Evolutionary conservation across 2,797 vertebrate species (phyloP).

Genomic region (Pipistrellus nathusii): DNA sequence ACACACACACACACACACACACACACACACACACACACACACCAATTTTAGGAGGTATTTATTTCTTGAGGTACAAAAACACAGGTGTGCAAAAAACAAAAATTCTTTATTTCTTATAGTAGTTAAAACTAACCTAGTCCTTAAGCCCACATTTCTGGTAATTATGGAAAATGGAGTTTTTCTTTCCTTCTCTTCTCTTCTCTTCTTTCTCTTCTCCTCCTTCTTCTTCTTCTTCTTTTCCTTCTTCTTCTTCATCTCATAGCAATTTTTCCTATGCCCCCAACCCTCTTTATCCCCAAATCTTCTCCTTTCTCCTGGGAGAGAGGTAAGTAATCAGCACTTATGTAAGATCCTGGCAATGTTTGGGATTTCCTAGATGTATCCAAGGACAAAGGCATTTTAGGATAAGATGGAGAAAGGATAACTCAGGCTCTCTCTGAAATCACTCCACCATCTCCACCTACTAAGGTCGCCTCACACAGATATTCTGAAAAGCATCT

Average conservation of each 20-base stretch:
- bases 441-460: too few relatives aligned
- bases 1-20: neutral
- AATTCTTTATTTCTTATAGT: slow-evolving; percentile 21
- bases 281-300: too few relatives aligned
- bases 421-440: too few relatives aligned
- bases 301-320: neutral
- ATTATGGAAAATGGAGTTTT: neutral
- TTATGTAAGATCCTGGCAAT: neutral
- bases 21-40: neutral
- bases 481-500: too few relatives aligned
- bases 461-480: too few relatives aligned
- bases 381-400: too few relatives aligned
- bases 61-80: slow-evolving; percentile 54
- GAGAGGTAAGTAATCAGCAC: neutral
- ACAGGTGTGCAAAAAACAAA: slow-evolving; percentile 45
- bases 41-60: neutral
- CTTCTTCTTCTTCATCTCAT: neutral
- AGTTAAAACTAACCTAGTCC: slow-evolving; percentile 38
- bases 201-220: neutral
- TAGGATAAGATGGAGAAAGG: too few relatives aligned
- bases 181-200: neutral
- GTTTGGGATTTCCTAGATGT: too few relatives aligned
- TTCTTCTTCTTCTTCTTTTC: neutral
- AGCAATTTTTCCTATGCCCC: neutral
- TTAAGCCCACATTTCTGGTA: neutral